Percentiles rank a stretch among this genome's conserved stretches.
Conservation (phyloP, 1,140 invertebrate species). For the Diachasmimorpha longicaudata region DNA sequence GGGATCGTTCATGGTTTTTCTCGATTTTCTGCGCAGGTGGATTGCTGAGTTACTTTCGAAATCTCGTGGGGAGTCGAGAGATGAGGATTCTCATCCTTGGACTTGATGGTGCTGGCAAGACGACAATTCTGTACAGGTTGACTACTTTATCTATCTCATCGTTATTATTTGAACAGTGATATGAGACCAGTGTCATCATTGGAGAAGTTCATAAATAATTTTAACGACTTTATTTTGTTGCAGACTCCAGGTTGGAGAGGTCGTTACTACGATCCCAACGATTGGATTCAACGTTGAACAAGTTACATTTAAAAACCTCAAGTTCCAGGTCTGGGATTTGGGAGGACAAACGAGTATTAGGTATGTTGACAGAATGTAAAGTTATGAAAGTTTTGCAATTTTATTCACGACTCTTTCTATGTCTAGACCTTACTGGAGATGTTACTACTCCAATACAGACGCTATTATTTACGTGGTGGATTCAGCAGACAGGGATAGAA, state of each 20-base stretch:
- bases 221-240: neutral
- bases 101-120: slow-evolving; percentile 97
- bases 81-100: slow-evolving; percentile 98
- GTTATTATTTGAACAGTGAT: neutral
- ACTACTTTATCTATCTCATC: neutral
- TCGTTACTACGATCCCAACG: slow-evolving; percentile 99
- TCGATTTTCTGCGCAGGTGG: slow-evolving; percentile 71
- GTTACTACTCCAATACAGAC: slow-evolving; percentile 99
- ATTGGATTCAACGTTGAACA: slow-evolving; percentile 99
- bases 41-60: slow-evolving; percentile 93
- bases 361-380: slow-evolving; percentile 48
- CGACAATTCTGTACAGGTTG: slow-evolving; percentile 94
- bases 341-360: slow-evolving; percentile 96
- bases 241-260: slow-evolving; percentile 96
- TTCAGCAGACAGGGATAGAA: slow-evolving; percentile 96
- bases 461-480: slow-evolving; percentile 99
- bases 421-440: slow-evolving; percentile 98
- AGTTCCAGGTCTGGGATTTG: slow-evolving; percentile 98
- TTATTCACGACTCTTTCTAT: slow-evolving; percentile 45
- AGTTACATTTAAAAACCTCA: slow-evolving; percentile 95
- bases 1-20: neutral
- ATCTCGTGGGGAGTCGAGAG: slow-evolving; percentile 90
- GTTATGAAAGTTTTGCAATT: neutral
- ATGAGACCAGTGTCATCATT: neutral
- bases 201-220: neutral